Conservation (phyloP, 2,888 invertebrate genomes). For the Xestia c-nigrum region DNA sequence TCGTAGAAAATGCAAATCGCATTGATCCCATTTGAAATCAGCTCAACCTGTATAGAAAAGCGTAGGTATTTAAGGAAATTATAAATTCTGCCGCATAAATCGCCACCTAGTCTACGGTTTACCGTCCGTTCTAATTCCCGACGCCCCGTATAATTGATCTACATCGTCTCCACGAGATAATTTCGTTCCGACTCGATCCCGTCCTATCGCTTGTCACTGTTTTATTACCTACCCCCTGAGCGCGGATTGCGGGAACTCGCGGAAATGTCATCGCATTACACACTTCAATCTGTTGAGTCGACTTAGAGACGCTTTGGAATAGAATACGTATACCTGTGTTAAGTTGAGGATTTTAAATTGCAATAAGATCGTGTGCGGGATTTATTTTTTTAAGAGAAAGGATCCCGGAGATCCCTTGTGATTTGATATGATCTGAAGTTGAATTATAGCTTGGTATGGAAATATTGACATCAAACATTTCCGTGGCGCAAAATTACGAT, state of each 20-base stretch:
- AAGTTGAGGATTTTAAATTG: conserved; percentile 22
- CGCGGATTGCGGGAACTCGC: conserved; percentile 66
- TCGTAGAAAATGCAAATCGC: conserved; percentile 21
- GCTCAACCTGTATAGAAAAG: conserved; percentile 30
- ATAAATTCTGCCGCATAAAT: conserved; percentile 74
- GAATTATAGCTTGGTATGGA: neutral
- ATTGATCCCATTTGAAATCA: conserved; percentile 31
- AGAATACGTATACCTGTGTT: conserved; percentile 22
- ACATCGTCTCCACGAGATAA: conserved; percentile 76
- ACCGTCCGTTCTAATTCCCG: conserved; percentile 74
- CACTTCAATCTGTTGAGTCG: conserved; percentile 55
- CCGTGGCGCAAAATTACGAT: too few species aligned
- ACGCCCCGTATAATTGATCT: conserved; percentile 78
- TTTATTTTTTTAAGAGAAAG: conserved; percentile 6
- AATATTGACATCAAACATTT: neutral
- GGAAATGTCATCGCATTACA: conserved; percentile 67
- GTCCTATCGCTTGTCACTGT: conserved; percentile 72
- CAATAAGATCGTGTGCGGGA: neutral
- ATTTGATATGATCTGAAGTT: neutral
- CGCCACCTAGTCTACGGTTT: conserved; percentile 75
- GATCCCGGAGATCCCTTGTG: neutral
- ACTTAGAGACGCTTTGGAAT: conserved; percentile 36
- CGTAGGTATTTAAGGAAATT: conserved; percentile 63
- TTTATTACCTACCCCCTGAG: conserved; percentile 72
- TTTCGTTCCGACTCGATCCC: conserved; percentile 76